Evolutionary conservation across 2,797 vertebrate species (phyloP).

Genomic region (Sebastes vulpes): DNA sequence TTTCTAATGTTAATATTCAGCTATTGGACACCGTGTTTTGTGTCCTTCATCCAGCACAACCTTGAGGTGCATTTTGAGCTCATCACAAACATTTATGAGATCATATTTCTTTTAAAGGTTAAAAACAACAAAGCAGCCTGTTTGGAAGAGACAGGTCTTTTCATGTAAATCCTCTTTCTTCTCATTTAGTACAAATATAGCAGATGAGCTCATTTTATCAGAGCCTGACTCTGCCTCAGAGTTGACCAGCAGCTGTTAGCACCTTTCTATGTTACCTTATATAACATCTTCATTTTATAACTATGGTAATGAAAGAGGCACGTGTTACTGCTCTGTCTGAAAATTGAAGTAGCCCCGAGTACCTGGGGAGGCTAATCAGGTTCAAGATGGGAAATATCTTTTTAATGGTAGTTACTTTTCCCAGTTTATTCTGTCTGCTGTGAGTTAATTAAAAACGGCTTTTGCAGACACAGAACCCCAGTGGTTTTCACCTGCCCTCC

Average conservation of each 20-base stretch:
- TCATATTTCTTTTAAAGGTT: neutral
- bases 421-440: conserved; percentile 51
- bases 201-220: neutral
- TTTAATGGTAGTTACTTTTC: conserved; percentile 56
- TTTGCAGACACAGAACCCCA: conserved; percentile 51
- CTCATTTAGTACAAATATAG: neutral
- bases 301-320: neutral
- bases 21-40: neutral
- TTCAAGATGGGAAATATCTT: conserved; percentile 57
- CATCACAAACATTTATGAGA: neutral
- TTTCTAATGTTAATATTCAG: neutral
- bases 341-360: conserved; percentile 20
- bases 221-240: neutral
- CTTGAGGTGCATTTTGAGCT: neutral
- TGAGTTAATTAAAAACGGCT: conserved; percentile 68
- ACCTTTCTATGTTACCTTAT: neutral
- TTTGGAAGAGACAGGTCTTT: neutral
- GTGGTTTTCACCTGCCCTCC: conserved; percentile 56
- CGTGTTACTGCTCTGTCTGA: conserved; percentile 3
- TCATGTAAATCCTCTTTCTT: neutral
- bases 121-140: neutral
- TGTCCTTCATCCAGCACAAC: neutral
- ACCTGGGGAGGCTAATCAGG: conserved; percentile 61
- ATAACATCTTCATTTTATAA: neutral
- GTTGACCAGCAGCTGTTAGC: neutral